Base-by-base conservation (phyloP, 2,113 vertebrate genomes). In the Ahaetulla prasina region DNA sequence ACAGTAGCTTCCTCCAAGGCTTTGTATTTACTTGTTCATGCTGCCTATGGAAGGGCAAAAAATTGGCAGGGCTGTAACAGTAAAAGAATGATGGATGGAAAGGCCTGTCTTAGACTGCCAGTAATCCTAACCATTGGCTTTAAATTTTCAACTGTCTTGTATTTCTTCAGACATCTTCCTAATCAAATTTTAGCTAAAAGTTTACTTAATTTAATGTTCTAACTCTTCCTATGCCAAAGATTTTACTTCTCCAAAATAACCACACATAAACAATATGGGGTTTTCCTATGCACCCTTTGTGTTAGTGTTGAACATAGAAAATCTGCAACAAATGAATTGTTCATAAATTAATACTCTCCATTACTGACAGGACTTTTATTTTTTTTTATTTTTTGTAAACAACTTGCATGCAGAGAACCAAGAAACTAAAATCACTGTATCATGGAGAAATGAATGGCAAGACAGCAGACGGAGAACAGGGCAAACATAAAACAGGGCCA, bases 151-250 rank as follows among this genome's bases (percentile, higher is more conserved):
- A 85, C 92, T 96, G 90, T 90, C 94, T 47, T 92, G 89, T 35
- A 95, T 94, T 97, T 90, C 95, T 95, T 93, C 85, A 94, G 92
- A 94, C 93, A 89, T 60, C 20, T 89, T 93, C 92, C 87, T 93
- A 85, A 85, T 95, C 47, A 96, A 96, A 96, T 47, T 92, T 94
- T 52, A 94, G 93, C 91, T 96, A 97, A 96, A 95, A 96, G 93
- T 95, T 94, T 94, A 94, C 86, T 96, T 95, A 90, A 91, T 96
- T 96, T 54, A 93, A 94, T 96, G 94, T 94, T 94, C 88, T 92
- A 95, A 89, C 7, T 92, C 95, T 94, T 96, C 92, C 93, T 96
- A 96, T 92, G 92, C 88, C 85, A 96, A 94, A 92, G 90, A 96
- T 97, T 96, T 96, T 93, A 90, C 97, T 97, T 43, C 20, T 7